Conservation (phyloP, 2,797 vertebrate species). For the Muraenolepis orangiensis region DNA sequence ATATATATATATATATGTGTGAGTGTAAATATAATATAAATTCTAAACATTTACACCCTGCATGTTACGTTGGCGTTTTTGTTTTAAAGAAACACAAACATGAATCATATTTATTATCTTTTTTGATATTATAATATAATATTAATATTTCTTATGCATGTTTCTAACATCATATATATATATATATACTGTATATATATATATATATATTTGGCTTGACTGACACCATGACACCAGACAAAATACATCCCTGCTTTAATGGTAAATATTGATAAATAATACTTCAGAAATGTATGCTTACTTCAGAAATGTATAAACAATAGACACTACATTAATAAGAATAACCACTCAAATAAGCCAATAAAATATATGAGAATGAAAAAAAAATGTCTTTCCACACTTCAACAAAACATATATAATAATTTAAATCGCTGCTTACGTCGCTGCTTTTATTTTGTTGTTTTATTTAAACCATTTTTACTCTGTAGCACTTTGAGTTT, state of each 20-base stretch:
- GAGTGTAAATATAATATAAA: too few relatives aligned
- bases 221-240: not conserved
- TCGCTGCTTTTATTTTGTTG: too few relatives aligned
- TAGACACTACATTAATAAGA: not conserved
- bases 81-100: not conserved
- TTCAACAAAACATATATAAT: not conserved
- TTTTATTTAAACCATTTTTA: too few relatives aligned
- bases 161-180: too few relatives aligned
- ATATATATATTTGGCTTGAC: not conserved
- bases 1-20: too few relatives aligned
- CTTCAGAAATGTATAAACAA: not conserved
- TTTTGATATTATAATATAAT: too few relatives aligned
- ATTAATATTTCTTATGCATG: too few relatives aligned
- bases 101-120: too few relatives aligned
- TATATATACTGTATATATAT: too few relatives aligned
- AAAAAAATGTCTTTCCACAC: not conserved
- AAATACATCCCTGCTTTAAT: not conserved
- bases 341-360: not conserved
- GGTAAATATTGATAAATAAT: too few relatives aligned
- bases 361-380: not conserved
- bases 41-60: not conserved
- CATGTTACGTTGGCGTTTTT: not conserved
- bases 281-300: not conserved
- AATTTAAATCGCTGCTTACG: too few relatives aligned
- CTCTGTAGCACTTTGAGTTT: too few relatives aligned